A percentile compares a stretch with the other conserved stretches of the same genome.
Conservation (phyloP, 2,888 invertebrate species). For the Mythimna loreyi region DNA sequence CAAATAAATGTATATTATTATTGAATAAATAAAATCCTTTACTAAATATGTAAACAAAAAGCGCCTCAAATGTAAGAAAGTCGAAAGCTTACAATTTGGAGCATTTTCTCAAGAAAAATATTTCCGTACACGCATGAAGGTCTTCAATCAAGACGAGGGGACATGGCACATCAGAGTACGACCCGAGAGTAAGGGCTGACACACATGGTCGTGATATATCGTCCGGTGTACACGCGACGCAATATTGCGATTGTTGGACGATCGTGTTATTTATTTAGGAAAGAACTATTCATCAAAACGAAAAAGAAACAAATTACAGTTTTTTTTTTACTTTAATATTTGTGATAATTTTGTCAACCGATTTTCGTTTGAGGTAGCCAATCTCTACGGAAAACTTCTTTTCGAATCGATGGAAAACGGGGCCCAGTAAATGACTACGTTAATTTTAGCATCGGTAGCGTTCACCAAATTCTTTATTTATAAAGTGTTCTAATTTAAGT, state of each 20-base stretch:
- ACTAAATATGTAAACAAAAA: slow-evolving; percentile 12
- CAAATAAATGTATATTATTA: no score
- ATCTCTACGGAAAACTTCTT: no score
- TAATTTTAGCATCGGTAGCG: no score
- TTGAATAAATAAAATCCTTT: slow-evolving; percentile 15
- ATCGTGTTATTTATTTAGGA: neutral
- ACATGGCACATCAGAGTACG: slow-evolving; percentile 58
- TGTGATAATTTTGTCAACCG: no score
- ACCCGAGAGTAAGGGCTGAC: slow-evolving; percentile 22
- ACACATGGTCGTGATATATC: slow-evolving; percentile 1
- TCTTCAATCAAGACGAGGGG: slow-evolving; percentile 63
- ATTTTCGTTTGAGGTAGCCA: no score
- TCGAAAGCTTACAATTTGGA: slow-evolving; percentile 17
- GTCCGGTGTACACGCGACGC: neutral
- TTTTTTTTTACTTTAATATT: no score
- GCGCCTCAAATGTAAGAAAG: slow-evolving; percentile 20
- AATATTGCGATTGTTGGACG: slow-evolving; percentile 8
- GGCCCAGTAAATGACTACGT: no score
- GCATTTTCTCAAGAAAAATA: slow-evolving; percentile 37
- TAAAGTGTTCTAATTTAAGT: no score
- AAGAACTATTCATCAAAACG: neutral
- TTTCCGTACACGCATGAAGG: slow-evolving; percentile 49
- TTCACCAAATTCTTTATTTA: no score
- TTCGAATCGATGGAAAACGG: no score
- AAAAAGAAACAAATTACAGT: no score